These are phyloP conservation scores for Holocentrus rufus DNA, from an alignment of 2,797 vertebrate species.

Conservation along the genomic window DNA sequence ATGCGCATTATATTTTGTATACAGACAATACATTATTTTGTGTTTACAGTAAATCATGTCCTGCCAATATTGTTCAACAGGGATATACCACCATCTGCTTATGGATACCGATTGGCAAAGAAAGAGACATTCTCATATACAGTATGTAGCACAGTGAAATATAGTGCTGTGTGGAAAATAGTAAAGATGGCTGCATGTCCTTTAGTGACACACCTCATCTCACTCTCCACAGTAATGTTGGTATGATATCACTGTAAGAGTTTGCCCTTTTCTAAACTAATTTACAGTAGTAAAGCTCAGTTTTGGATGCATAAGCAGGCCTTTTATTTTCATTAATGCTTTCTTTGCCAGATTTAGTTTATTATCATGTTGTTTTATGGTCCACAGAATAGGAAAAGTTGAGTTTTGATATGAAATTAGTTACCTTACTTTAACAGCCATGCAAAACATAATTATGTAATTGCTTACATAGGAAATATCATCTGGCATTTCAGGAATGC, in stretches of 20 bases:
- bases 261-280: neutral
- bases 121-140: slow-evolving; percentile 44
- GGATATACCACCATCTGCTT: slow-evolving; percentile 79
- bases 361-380: neutral
- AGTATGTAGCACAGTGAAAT: slow-evolving; percentile 42
- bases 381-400: too few relatives aligned
- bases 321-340: neutral
- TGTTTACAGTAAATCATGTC: neutral
- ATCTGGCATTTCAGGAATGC: neutral
- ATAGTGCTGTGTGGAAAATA: slow-evolving; percentile 48
- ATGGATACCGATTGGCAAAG: slow-evolving; percentile 45
- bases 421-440: neutral
- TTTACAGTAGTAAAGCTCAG: neutral
- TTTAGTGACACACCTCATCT: slow-evolving; percentile 34
- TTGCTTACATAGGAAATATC: neutral
- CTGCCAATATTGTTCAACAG: slow-evolving; percentile 48
- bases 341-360: neutral
- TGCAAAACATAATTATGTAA: too few relatives aligned
- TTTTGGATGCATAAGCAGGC: too few relatives aligned
- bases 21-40: too few relatives aligned
- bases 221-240: neutral
- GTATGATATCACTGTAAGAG: neutral
- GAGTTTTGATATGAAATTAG: too few relatives aligned
- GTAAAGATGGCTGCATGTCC: slow-evolving; percentile 46
- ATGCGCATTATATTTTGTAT: neutral